These are phyloP conservation scores for Sebastolobus altivelis DNA, from an alignment of 2,797 vertebrate genomes.

Conservation along the genomic window DNA sequence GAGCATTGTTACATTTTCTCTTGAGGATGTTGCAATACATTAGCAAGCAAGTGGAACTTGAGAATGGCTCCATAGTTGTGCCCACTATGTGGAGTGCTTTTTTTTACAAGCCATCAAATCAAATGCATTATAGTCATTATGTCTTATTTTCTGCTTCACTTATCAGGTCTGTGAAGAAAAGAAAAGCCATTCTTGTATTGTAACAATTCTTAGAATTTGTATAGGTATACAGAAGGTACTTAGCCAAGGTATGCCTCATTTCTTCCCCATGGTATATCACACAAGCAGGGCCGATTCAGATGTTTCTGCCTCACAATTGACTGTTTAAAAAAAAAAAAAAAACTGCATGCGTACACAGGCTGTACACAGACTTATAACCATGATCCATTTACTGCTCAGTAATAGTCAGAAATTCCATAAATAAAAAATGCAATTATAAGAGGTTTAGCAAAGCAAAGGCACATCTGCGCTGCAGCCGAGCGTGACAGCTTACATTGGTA, in stretches of 20 bases:
- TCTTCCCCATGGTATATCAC: slow-evolving; percentile 28
- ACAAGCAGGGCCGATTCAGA: slow-evolving; percentile 9
- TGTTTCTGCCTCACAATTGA: slow-evolving; percentile 23
- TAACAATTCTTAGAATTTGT: neutral
- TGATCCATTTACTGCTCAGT: slow-evolving; percentile 45
- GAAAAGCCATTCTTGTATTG: neutral
- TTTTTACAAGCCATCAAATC: neutral
- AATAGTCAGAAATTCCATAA: slow-evolving; percentile 53
- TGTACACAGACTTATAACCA: slow-evolving; percentile 7
- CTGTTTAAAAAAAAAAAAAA: neutral
- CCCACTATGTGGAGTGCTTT: neutral
- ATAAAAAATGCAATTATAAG: slow-evolving; percentile 78
- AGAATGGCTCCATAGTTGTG: neutral
- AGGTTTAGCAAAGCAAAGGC: slow-evolving; percentile 71
- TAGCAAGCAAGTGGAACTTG: neutral
- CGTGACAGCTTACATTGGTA: slow-evolving; percentile 77
- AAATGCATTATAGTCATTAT: slow-evolving; percentile 4
- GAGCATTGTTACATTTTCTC: neutral
- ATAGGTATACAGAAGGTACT: neutral
- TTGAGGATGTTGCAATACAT: neutral
- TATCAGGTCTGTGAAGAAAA: neutral
- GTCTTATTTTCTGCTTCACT: slow-evolving; percentile 14
- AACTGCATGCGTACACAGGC: neutral
- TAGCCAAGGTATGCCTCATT: slow-evolving; percentile 24
- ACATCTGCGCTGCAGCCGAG: slow-evolving; percentile 69